A percentile compares a stretch with the other conserved stretches of the same genome.
These are phyloP conservation scores for Thereva unica DNA, from an alignment of 2,888 invertebrate genomes.

Conservation along the genomic window DNA sequence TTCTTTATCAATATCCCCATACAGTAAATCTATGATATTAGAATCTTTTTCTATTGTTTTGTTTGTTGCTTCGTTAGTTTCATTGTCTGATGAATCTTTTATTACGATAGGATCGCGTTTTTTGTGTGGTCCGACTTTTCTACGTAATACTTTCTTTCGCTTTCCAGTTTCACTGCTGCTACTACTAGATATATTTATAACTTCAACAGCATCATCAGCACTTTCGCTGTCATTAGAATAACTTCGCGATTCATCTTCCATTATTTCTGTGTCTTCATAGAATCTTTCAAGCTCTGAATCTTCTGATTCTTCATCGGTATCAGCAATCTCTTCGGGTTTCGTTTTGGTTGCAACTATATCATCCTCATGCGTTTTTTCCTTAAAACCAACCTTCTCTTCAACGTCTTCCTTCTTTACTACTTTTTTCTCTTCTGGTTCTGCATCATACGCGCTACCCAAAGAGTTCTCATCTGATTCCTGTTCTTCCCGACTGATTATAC, in stretches of 20 bases:
- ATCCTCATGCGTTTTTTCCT: neutral
- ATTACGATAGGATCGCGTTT: neutral
- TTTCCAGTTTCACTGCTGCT: neutral
- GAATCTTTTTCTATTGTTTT: neutral
- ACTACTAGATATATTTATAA: slow-evolving; percentile 34
- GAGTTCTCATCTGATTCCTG: neutral
- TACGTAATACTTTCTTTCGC: neutral
- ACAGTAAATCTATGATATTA: slow-evolving; percentile 19
- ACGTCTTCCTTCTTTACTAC: slow-evolving; percentile 5
- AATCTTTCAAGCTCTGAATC: no score
- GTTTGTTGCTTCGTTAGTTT: neutral
- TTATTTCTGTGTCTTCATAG: no score
- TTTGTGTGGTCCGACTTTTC: neutral
- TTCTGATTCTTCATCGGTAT: no score
- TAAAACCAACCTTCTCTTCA: neutral
- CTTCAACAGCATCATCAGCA: slow-evolving; percentile 21
- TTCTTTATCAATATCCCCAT: slow-evolving; percentile 20
- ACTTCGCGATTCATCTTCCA: neutral
- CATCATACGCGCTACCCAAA: neutral
- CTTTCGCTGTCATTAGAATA: slow-evolving; percentile 11
- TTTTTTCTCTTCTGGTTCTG: slow-evolving; percentile 17
- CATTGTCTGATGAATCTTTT: neutral
- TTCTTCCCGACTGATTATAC: neutral
- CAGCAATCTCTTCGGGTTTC: slow-evolving; percentile 1
- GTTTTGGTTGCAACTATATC: neutral